phyloP scores from a whole-genome alignment of 2,888 invertebrate genomes.

The Elegia similella region DNA sequence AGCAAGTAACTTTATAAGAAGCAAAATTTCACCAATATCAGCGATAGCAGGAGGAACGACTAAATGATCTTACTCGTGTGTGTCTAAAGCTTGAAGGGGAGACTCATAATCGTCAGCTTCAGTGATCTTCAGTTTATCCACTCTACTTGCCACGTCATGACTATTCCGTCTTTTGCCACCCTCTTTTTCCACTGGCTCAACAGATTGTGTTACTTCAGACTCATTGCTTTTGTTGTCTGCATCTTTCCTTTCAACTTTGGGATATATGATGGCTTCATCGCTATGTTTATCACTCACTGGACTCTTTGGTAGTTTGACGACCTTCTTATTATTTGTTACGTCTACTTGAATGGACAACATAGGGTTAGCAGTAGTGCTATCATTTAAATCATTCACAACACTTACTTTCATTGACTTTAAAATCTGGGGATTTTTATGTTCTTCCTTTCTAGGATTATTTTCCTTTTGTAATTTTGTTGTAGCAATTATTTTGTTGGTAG shows the following conservation, averaged over 20 bases:
- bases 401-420: constrained; percentile 55
- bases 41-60: constrained; percentile 14
- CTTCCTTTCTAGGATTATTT: constrained; percentile 56
- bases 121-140: constrained; percentile 21
- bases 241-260: constrained; percentile 20
- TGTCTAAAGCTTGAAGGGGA: constrained; percentile 61
- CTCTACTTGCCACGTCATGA: constrained; percentile 23
- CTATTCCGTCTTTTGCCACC: constrained; percentile 26
- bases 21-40: constrained; percentile 9
- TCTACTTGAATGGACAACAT: constrained; percentile 58
- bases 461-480: constrained; percentile 62
- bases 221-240: constrained; percentile 22
- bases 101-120: constrained; percentile 63
- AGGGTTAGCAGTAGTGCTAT: constrained; percentile 30
- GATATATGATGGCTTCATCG: constrained; percentile 21
- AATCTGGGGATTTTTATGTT: constrained; percentile 39
- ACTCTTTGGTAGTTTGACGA: constrained; percentile 46
- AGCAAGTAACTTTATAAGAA: constrained; percentile 1
- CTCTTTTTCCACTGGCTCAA: constrained; percentile 31
- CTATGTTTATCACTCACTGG: constrained; percentile 32
- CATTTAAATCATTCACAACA: constrained; percentile 49
- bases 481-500: constrained; percentile 34
- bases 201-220: constrained; percentile 25
- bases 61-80: constrained; percentile 52
- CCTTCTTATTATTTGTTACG: constrained; percentile 54